Percentiles rank a stretch among this genome's conserved stretches.
Evolutionary conservation across 1,140 invertebrate genomes (phyloP).

Genomic region (Bilobella aurantiaca): DNA sequence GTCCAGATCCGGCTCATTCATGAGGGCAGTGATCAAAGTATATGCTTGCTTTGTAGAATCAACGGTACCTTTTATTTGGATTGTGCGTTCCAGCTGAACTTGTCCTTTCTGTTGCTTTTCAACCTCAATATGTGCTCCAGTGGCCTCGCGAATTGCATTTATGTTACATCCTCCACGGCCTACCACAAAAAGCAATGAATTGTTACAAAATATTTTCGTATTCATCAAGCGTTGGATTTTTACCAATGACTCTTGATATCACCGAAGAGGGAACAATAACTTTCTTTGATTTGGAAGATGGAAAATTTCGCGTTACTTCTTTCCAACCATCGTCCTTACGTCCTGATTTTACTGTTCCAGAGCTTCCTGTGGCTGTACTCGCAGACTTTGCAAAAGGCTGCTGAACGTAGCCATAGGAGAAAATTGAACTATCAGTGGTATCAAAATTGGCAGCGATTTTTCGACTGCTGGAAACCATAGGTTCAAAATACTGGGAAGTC

Average conservation of each 20-base stretch:
- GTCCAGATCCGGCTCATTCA: constrained; percentile 87
- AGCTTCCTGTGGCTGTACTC: neutral
- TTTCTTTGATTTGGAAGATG: constrained; percentile 54
- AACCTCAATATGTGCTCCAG: constrained; percentile 93
- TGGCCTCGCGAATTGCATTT: constrained; percentile 86
- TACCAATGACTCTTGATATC: constrained; percentile 65
- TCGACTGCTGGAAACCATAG: no score
- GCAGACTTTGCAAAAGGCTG: neutral
- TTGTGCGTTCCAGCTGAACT: constrained; percentile 73
- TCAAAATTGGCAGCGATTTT: neutral
- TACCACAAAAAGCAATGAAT: constrained; percentile 44
- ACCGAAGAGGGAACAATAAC: constrained; percentile 87
- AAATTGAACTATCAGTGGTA: neutral
- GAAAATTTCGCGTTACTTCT: constrained; percentile 70
- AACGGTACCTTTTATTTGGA: constrained; percentile 86
- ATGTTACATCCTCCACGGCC: constrained; percentile 93
- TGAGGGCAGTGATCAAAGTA: constrained; percentile 68
- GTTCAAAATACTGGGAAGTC: neutral
- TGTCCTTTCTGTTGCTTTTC: constrained; percentile 86
- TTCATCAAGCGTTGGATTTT: neutral
- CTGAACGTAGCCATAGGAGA: neutral
- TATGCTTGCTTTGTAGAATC: constrained; percentile 85
- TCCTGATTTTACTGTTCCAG: constrained; percentile 44
- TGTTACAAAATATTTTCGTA: neutral
- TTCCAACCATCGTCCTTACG: constrained; percentile 92